These are phyloP conservation scores for Dascillus cervinus DNA, from an alignment of 2,888 invertebrate genomes.

Conservation along the genomic window DNA sequence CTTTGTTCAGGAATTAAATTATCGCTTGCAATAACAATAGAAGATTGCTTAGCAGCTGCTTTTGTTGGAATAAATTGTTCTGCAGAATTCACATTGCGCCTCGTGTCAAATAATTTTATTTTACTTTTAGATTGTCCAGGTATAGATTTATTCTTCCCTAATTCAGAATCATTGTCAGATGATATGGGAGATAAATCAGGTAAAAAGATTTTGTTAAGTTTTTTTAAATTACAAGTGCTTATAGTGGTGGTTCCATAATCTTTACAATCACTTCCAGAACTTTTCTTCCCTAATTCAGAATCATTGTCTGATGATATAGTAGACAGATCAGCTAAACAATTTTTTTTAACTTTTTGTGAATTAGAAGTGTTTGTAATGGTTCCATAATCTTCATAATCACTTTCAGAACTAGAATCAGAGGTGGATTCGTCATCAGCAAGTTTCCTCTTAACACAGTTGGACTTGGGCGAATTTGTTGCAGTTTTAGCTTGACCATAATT, in stretches of 20 bases:
- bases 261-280: background rate
- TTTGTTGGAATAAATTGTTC: background rate
- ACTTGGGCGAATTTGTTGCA: background rate
- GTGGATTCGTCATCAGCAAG: conserved; percentile 2
- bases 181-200: conserved; percentile 3
- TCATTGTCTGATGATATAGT: conserved; percentile 2
- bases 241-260: background rate
- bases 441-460: background rate
- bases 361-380: background rate
- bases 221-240: background rate
- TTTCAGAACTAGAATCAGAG: conserved; percentile 32
- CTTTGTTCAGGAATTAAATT: background rate
- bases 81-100: background rate
- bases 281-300: conserved; percentile 1
- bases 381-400: conserved; percentile 27
- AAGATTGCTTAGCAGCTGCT: background rate
- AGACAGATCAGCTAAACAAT: conserved; percentile 25
- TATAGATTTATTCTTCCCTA: too few relatives aligned
- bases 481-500: background rate
- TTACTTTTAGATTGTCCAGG: background rate
- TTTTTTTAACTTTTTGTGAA: conserved; percentile 3
- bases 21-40: background rate
- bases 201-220: background rate
- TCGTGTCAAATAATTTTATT: background rate
- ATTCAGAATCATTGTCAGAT: background rate